Conservation (phyloP, 2,888 invertebrate genomes). For the Heliconius charithonia region DNA sequence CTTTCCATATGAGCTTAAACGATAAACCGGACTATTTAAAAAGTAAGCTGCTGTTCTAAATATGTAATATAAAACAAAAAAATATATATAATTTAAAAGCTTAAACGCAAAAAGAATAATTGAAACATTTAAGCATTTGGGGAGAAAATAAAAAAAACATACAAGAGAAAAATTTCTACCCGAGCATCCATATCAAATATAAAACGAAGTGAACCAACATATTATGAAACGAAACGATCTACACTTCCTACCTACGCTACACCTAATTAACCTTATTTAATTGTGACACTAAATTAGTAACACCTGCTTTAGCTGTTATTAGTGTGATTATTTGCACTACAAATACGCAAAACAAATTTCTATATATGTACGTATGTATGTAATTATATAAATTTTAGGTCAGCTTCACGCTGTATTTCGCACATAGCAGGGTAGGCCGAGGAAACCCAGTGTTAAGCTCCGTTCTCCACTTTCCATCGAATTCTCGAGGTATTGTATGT, state of each 20-base stretch:
- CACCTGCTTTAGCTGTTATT: conserved; percentile 49
- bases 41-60: too few species aligned
- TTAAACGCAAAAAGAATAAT: too few species aligned
- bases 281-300: conserved; percentile 57
- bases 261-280: conserved; percentile 57
- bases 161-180: background rate
- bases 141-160: too few species aligned
- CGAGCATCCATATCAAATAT: background rate
- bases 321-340: conserved; percentile 13
- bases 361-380: background rate
- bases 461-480: too few species aligned
- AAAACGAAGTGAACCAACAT: background rate
- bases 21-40: background rate
- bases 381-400: background rate
- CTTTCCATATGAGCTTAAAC: too few species aligned
- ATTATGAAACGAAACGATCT: conserved; percentile 35
- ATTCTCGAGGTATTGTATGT: too few species aligned
- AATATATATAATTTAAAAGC: too few species aligned
- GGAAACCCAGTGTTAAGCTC: too few species aligned
- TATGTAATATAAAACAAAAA: too few species aligned
- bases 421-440: too few species aligned
- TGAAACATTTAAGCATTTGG: too few species aligned
- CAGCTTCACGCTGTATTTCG: too few species aligned
- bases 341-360: conserved; percentile 16
- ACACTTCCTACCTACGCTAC: conserved; percentile 37